Percentiles rank a stretch among this genome's conserved stretches.
Conservation (phyloP, 1,140 invertebrate species). For the Periplaneta americana region DNA sequence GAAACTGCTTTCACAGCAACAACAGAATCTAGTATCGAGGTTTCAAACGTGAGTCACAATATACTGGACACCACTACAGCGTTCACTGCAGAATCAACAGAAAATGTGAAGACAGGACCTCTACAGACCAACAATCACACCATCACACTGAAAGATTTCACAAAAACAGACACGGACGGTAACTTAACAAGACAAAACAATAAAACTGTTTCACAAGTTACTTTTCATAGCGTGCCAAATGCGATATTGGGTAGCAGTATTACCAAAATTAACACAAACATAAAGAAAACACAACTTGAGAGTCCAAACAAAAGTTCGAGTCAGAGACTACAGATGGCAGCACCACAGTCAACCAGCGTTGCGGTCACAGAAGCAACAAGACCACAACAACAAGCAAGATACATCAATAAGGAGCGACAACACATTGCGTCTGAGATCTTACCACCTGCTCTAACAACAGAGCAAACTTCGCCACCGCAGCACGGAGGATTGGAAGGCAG, state of each 20-base stretch:
- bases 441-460: not conserved
- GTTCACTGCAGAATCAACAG: not conserved
- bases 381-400: not conserved
- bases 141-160: not conserved
- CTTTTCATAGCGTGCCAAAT: not conserved
- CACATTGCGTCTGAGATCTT: not conserved
- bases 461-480: conserved; percentile 16
- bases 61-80: not conserved
- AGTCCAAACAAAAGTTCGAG: not conserved
- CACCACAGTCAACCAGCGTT: not conserved
- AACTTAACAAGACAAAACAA: not conserved
- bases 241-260: not conserved
- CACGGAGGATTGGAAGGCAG: conserved; percentile 34
- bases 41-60: not conserved
- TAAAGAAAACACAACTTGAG: not conserved
- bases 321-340: not conserved
- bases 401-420: conserved; percentile 35
- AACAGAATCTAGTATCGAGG: not conserved
- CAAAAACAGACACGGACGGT: not conserved
- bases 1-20: not conserved
- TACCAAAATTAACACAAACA: not conserved
- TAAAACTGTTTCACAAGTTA: not conserved
- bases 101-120: not conserved
- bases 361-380: not conserved
- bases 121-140: not conserved